phyloP scores from a whole-genome alignment of 2,797 vertebrate species.

The Semaprochilodus insignis region DNA sequence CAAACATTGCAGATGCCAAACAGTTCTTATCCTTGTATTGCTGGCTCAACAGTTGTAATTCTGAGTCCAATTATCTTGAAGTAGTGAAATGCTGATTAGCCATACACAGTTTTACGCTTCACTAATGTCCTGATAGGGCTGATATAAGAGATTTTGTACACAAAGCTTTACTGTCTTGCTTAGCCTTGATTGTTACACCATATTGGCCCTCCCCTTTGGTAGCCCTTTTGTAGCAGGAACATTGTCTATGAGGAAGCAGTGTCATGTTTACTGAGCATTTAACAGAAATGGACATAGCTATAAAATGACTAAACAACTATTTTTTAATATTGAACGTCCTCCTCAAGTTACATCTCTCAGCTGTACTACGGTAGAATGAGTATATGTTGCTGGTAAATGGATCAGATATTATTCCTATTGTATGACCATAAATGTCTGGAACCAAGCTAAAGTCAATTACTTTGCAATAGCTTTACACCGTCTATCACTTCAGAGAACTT shows the following conservation, averaged over 20 bases:
- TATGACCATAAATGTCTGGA: neutral
- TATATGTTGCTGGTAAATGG: neutral
- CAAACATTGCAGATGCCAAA: constrained; percentile 44
- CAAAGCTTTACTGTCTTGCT: constrained; percentile 39
- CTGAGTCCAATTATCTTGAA: constrained; percentile 39
- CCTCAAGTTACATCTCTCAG: neutral
- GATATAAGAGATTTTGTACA: constrained; percentile 25
- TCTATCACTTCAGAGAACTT: neutral
- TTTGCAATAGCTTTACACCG: neutral
- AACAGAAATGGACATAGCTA: neutral
- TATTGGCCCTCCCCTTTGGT: neutral
- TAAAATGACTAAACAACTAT: constrained; percentile 23
- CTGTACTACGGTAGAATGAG: neutral
- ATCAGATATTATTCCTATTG: neutral
- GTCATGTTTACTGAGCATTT: neutral
- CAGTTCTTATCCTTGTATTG: constrained; percentile 29
- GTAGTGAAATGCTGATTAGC: constrained; percentile 46
- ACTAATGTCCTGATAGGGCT: constrained; percentile 31
- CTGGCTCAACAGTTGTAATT: constrained; percentile 29
- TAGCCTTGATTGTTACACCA: constrained; percentile 11
- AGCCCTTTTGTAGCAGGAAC: neutral
- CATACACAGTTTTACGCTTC: constrained; percentile 24
- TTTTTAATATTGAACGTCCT: constrained; percentile 3
- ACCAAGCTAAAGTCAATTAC: neutral
- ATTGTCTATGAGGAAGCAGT: neutral